A percentile compares a stretch with the other conserved stretches of the same genome.
phyloP scores from a whole-genome alignment of 2,797 vertebrate genomes.

The Gymnodraco acuticeps region DNA sequence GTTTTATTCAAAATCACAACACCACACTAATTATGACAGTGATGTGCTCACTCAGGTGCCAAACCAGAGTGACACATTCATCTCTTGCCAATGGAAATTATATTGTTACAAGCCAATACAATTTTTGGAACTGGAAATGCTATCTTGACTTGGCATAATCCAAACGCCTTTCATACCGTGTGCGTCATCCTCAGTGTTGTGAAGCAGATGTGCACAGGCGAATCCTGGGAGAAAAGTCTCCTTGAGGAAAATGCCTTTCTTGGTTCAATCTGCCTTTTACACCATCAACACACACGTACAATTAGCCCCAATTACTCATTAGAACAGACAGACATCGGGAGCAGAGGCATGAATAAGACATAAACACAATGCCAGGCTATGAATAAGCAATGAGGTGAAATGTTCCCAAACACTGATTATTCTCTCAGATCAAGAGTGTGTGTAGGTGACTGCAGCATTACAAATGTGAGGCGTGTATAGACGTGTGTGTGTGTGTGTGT shows the following conservation, averaged over 20 bases:
- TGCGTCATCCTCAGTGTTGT: constrained; percentile 29
- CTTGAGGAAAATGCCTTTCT: constrained; percentile 58
- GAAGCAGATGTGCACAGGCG: constrained; percentile 8
- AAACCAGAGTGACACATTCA: constrained; percentile 33
- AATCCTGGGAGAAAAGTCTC: constrained; percentile 29
- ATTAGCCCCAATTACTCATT: constrained; percentile 78
- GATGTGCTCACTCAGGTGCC: constrained; percentile 56
- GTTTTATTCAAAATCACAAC: constrained; percentile 47
- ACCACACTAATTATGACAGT: constrained; percentile 43
- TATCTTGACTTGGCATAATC: constrained; percentile 58
- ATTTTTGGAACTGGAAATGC: constrained; percentile 43
- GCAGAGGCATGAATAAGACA: constrained; percentile 71
- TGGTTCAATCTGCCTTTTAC: constrained; percentile 66
- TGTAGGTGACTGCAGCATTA: constrained; percentile 65
- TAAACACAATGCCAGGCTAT: constrained; percentile 69
- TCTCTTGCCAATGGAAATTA: constrained; percentile 35
- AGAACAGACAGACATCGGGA: constrained; percentile 70
- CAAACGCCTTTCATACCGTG: constrained; percentile 35
- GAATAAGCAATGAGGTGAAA: constrained; percentile 80
- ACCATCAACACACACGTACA: constrained; percentile 48
- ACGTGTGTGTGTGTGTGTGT: background rate
- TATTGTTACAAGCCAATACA: constrained; percentile 44
- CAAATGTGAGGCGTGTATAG: constrained; percentile 34
- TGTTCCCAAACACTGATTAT: constrained; percentile 72
- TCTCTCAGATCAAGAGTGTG: constrained; percentile 69